These are phyloP conservation scores for Ectobius pallidus DNA, from an alignment of 2,888 invertebrate genomes.

Conservation along the genomic window DNA sequence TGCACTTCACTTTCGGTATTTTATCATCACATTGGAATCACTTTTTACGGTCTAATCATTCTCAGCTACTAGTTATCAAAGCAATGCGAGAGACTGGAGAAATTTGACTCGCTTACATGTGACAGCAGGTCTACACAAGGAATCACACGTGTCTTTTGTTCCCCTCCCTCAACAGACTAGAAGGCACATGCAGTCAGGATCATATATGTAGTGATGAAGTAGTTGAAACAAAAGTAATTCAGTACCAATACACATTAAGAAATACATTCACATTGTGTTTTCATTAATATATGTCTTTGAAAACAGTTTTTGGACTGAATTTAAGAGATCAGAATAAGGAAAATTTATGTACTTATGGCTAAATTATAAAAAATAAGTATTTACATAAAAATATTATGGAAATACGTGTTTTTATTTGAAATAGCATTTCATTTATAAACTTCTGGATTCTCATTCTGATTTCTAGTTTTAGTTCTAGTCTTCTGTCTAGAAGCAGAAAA, in stretches of 20 bases:
- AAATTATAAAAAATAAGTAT: neutral
- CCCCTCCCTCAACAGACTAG: no score
- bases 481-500: no score
- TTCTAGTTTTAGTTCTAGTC: no score
- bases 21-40: neutral
- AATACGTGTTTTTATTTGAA: neutral
- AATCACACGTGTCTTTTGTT: neutral
- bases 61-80: neutral
- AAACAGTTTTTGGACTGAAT: neutral
- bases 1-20: neutral
- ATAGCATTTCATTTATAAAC: no score
- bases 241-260: neutral
- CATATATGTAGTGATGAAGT: no score
- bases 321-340: neutral
- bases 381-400: neutral
- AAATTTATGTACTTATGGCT: neutral
- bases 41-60: neutral
- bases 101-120: no score
- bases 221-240: neutral
- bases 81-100: no score
- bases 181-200: no score
- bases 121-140: no score
- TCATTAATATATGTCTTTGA: no score
- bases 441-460: no score
- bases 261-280: no score